These are phyloP conservation scores for Dasypogon diadema DNA, from an alignment of 2,888 invertebrate species.

Conservation along the genomic window DNA sequence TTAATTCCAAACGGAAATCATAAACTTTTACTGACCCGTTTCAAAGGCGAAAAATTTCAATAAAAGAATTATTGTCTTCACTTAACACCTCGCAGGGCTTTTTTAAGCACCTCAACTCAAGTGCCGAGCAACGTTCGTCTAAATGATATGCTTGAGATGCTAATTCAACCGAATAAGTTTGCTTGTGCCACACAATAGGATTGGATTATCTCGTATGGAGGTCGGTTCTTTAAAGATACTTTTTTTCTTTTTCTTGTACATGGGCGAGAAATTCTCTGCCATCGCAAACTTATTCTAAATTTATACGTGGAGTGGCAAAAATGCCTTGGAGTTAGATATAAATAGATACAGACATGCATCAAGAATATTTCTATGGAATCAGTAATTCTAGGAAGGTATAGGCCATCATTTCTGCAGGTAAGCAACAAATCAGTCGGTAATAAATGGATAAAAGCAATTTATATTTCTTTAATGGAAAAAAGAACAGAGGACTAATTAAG, in stretches of 20 bases:
- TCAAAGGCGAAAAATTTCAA: no score
- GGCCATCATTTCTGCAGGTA: neutral
- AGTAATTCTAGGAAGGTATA: no score
- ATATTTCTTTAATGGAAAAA: neutral
- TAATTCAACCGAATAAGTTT: slow-evolving; percentile 32
- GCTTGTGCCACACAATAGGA: slow-evolving; percentile 24
- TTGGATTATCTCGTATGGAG: slow-evolving; percentile 23
- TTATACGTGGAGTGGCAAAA: slow-evolving; percentile 9
- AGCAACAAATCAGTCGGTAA: neutral
- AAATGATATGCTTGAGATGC: slow-evolving; percentile 38
- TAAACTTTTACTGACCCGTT: no score
- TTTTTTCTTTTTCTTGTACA: slow-evolving; percentile 4
- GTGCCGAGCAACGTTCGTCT: neutral
- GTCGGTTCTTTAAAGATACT: neutral
- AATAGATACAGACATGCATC: slow-evolving; percentile 10
- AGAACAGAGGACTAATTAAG: neutral
- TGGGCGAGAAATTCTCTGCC: neutral
- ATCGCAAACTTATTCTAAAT: slow-evolving; percentile 10
- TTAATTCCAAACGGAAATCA: no score
- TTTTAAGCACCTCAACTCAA: neutral
- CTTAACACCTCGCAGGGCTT: neutral
- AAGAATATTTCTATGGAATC: neutral
- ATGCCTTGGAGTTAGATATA: neutral
- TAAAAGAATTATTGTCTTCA: no score
- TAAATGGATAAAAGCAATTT: neutral